Percentiles rank a stretch among this genome's conserved stretches.
phyloP scores from a whole-genome alignment of 2,797 vertebrate species.

The Mormyrops attenuatus region DNA sequence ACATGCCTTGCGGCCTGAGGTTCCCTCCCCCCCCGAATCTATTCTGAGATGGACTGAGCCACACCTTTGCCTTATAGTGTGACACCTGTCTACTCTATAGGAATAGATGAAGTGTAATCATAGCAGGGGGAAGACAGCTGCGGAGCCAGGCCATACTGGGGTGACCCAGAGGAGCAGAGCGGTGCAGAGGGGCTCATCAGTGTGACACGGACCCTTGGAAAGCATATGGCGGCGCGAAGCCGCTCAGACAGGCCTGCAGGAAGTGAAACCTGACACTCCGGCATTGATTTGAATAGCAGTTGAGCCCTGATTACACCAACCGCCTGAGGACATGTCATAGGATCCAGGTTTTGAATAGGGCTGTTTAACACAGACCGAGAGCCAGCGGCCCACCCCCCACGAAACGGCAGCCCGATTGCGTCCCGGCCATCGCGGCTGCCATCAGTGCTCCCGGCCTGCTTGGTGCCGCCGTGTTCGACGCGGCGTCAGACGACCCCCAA shows the following conservation, averaged over 20 bases:
- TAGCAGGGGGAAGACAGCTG: not conserved
- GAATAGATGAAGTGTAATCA: not conserved
- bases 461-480: not conserved
- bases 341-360: constrained; percentile 46
- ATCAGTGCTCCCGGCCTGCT: not conserved
- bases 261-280: constrained; percentile 20
- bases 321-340: constrained; percentile 33
- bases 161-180: not conserved
- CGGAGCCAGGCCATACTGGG: not conserved
- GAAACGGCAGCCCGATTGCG: not conserved
- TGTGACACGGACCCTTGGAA: not conserved
- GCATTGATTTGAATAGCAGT: constrained; percentile 42
- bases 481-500: not conserved
- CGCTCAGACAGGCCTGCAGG: not conserved
- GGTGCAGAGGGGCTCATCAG: not conserved
- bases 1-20: not conserved
- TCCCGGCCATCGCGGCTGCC: not conserved
- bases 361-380: constrained; percentile 37
- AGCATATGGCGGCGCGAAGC: not conserved
- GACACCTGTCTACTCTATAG: not conserved
- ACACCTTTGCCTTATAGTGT: not conserved
- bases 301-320: constrained; percentile 21
- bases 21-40: not conserved
- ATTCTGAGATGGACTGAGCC: not conserved
- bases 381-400: not conserved